Evolutionary conservation across 2,113 vertebrate species (phyloP).

Genomic region (Lethenteron reissneri): DNA sequence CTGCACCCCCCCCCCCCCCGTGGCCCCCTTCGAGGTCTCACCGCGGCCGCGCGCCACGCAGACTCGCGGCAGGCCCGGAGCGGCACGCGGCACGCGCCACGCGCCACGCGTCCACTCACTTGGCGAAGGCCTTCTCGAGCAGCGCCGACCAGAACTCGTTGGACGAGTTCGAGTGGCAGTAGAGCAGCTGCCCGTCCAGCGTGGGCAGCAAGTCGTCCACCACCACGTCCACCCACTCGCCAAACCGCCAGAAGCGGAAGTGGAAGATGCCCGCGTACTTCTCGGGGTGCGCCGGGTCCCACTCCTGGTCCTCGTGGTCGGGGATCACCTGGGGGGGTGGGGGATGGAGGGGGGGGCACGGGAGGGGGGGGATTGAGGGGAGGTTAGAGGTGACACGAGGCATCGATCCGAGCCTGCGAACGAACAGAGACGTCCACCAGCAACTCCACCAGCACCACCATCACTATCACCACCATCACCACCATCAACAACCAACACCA

Average conservation of each 20-base stretch:
- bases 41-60: not conserved
- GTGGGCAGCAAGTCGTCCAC: conserved; percentile 76
- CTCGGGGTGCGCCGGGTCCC: conserved; percentile 37
- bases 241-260: conserved; percentile 82
- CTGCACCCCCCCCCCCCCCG: not conserved
- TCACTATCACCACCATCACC: no score
- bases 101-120: conserved; percentile 27
- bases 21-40: not conserved
- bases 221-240: conserved; percentile 69
- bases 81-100: no score
- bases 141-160: conserved; percentile 89
- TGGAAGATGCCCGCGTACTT: conserved; percentile 65
- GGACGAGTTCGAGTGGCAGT: conserved; percentile 77
- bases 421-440: no score
- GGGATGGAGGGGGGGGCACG: not conserved
- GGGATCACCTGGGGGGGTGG: conserved; percentile 53
- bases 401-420: no score
- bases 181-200: conserved; percentile 49
- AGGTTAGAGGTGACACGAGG: no score
- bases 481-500: no score
- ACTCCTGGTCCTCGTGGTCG: conserved; percentile 86
- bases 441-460: no score
- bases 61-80: not conserved
- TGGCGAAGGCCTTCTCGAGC: conserved; percentile 89
- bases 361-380: not conserved